Evolutionary conservation across 2,113 vertebrate species (phyloP).

Genomic region (Clinocottus analis): DNA sequence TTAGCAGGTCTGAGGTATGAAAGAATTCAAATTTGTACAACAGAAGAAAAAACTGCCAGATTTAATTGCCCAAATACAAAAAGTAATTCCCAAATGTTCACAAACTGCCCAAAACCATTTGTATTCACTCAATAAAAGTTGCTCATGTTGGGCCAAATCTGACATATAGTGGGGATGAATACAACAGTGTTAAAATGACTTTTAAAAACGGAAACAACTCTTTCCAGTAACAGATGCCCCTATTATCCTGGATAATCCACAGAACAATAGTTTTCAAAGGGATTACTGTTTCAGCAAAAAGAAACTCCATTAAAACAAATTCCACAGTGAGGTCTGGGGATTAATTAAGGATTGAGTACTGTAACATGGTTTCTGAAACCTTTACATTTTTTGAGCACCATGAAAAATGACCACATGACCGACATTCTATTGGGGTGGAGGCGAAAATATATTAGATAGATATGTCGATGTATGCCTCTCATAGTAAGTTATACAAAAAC

Average conservation of each 20-base stretch:
- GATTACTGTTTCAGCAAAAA: background rate
- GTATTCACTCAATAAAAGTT: background rate
- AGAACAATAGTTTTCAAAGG: slow-evolving; percentile 17
- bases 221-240: background rate
- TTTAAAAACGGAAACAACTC: slow-evolving; percentile 9
- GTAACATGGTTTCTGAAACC: background rate
- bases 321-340: slow-evolving; percentile 1
- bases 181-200: background rate
- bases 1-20: background rate
- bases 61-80: background rate
- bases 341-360: background rate
- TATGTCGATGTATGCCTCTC: background rate
- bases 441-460: background rate
- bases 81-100: background rate
- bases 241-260: slow-evolving; percentile 13
- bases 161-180: background rate
- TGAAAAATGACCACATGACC: background rate
- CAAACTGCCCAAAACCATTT: background rate
- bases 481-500: background rate
- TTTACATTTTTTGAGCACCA: background rate
- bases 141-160: background rate
- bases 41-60: background rate
- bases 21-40: background rate
- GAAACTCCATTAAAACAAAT: background rate
- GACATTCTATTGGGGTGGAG: background rate